Base-by-base conservation (phyloP, 2,888 invertebrate genomes). In the Amphipoea oculea region DNA sequence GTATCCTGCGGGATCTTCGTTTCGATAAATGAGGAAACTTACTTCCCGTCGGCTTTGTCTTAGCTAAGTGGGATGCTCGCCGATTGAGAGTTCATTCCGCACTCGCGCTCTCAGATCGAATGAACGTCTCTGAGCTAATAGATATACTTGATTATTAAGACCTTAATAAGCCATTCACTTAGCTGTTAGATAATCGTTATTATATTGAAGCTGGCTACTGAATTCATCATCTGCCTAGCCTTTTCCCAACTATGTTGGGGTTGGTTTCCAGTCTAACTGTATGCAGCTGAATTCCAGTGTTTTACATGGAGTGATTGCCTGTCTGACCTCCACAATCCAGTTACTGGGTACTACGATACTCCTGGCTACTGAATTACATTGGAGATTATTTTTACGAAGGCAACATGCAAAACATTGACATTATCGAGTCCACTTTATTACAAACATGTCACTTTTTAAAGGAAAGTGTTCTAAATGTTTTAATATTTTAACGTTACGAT, bases 11-110 rank as follows among this genome's bases (percentile, higher is more conserved):
- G 93, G 93, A 95, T 93, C 93, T 93, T 88, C 86, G 88, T 88
- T 85, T 88, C 92, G 92, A 94, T 95, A 95, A 95, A 95, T 94
- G 94, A 94, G 93, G 92, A 92, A 94, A 94, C 92, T 93, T 91
- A 91, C 91, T 94, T 92, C 92, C 91, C 88, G 89, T 89, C 88
- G 90, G 90, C 93, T 94, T 95, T 94, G 93, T 95, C 92, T 94
- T 89, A 89, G 91, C 87, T 92, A 94, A 92, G 89, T 92, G 88
- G 90, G 87, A 90, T 91, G 89, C 89, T 90, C 88, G 81, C 65
- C 86, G 89, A 92, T 90, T 87, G 90, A 88, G 85, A 90, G 90
- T 91, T 90, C 87, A 90, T 92, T 91, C 81, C 80, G 88, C 80
- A 82, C 89, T 88, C 75, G 80, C 86, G 73, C 68, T 78, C 72